Evolutionary conservation across 2,797 vertebrate species (phyloP), one percentile per base, ranked within the genome.

Genomic region (Coregonus sp.): DNA sequence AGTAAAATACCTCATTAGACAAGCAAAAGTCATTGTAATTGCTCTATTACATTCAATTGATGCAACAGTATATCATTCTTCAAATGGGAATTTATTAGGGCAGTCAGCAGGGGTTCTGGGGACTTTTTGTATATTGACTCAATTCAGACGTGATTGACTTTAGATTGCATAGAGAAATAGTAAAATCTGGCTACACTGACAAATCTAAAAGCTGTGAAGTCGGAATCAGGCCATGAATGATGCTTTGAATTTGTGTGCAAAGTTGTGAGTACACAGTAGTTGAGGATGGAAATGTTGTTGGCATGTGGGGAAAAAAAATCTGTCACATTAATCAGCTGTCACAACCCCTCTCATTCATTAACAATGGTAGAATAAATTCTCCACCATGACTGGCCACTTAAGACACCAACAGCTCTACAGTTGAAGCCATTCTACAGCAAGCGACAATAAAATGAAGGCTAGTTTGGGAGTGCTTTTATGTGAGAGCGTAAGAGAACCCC

Each of bases 371-470:
- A 88, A 90, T 85, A 90, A 83, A 76, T 78, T 87, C 87, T 87
- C 88, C 86, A 81, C 85, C 54, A 80, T 82, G 59, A 72, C 89
- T 88, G 88, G 91, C 90, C 92, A 92, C 91, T 92, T 94, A 91
- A 92, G 88, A 87, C 89, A 89, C 86, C 86, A 86, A 89, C 88
- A 70, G 89, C 86, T 88, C 89, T 54, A 72, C 86, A 77, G 81
- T 70, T 75, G 85, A 56, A 86, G 87, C 86, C 87, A 88, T 92
- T 92, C 90, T 90, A 81, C 80, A 56, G 84, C 81, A 80, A 81
- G 89, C 85, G 86, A 85, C 91, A 90, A 91, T 86, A 85, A 94
- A 94, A 93, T 94, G 89, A 93, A 88, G 84, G 86, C 90, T 90
- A 88, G 89, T 93, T 93, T 92, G 90, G 85, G 78, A 83, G 74